Evolutionary conservation across 2,113 vertebrate genomes (phyloP).

Genomic region (Anhinga rufa): DNA sequence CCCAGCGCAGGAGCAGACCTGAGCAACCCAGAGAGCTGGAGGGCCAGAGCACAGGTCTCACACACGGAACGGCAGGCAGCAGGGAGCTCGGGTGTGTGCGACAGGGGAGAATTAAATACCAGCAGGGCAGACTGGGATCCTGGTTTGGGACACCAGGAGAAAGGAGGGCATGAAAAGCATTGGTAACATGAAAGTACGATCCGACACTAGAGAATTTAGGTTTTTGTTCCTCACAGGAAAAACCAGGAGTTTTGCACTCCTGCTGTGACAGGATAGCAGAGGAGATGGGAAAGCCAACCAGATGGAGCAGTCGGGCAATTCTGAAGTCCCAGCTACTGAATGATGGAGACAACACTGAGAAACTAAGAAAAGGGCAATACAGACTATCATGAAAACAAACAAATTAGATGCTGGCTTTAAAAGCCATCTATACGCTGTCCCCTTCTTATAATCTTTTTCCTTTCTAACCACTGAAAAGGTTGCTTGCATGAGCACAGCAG

Average conservation of each 20-base stretch:
- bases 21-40: too few species aligned
- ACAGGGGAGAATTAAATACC: neutral
- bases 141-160: neutral
- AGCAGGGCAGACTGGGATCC: too few species aligned
- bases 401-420: neutral
- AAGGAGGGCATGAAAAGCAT: neutral
- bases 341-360: neutral
- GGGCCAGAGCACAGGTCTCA: neutral
- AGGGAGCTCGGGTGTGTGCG: accelerated
- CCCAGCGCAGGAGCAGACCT: neutral
- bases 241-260: neutral
- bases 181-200: accelerated
- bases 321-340: neutral
- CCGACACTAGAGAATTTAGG: accelerated
- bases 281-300: neutral
- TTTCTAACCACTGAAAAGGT: neutral
- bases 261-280: neutral
- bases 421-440: neutral
- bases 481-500: neutral
- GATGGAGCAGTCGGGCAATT: neutral
- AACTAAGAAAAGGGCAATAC: neutral
- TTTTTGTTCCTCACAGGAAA: neutral
- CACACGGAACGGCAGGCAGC: neutral
- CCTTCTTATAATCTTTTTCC: neutral
- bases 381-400: neutral